These are phyloP conservation scores for Papilio xuthus DNA, from an alignment of 1,140 invertebrate genomes.

Conservation along the genomic window DNA sequence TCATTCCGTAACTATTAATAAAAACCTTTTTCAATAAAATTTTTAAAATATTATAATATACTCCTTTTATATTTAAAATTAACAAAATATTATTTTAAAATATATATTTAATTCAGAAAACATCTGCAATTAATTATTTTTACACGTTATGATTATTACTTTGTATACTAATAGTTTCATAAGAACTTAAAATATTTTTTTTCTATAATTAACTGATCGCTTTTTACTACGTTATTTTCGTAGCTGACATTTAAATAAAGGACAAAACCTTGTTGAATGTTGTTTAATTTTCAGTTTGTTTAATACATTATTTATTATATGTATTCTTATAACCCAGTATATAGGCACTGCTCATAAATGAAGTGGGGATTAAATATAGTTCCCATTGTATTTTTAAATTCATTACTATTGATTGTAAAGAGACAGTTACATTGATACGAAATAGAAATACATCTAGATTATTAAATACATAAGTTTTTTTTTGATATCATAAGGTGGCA, in stretches of 20 bases:
- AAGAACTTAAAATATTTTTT: background rate
- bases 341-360: too few species aligned
- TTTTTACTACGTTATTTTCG: conserved; percentile 1
- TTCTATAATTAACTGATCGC: background rate
- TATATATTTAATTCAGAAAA: background rate
- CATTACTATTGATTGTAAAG: too few species aligned
- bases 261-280: conserved; percentile 3
- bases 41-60: background rate
- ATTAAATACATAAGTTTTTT: too few species aligned
- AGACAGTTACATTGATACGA: too few species aligned
- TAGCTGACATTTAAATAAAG: background rate
- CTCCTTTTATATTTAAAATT: too few species aligned
- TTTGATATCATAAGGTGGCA: too few species aligned
- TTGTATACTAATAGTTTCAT: background rate
- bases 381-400: too few species aligned
- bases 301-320: background rate
- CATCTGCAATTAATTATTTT: conserved; percentile 4
- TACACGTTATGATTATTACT: background rate
- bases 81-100: background rate
- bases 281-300: background rate
- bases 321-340: too few species aligned
- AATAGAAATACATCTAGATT: too few species aligned
- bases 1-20: too few species aligned
- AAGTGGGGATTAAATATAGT: too few species aligned
- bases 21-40: background rate